These are phyloP conservation scores for Urocynchramus pylzowi DNA, from an alignment of 2,113 vertebrate species.

Conservation along the genomic window DNA sequence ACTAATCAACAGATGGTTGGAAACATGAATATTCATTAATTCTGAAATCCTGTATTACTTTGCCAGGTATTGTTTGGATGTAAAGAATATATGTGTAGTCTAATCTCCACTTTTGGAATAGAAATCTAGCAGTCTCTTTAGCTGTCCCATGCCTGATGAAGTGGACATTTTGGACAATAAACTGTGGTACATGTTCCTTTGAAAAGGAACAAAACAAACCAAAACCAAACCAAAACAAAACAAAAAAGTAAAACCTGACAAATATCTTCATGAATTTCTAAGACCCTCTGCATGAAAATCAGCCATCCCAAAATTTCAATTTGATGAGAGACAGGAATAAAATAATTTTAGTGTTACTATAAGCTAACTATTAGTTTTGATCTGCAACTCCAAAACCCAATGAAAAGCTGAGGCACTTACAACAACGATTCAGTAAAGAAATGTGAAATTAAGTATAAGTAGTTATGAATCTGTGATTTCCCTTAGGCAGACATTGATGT, in stretches of 20 bases:
- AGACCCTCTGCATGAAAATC: background rate
- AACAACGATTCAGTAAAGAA: background rate
- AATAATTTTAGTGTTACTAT: background rate
- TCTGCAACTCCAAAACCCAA: background rate
- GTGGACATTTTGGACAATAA: background rate
- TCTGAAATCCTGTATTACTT: background rate
- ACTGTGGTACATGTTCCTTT: background rate
- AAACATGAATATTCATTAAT: slow-evolving; percentile 24
- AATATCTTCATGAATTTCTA: background rate
- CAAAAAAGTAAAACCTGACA: background rate
- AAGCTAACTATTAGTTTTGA: background rate
- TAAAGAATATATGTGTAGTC: background rate
- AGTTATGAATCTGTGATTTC: background rate
- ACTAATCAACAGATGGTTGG: slow-evolving; percentile 38
- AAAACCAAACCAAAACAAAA: too few species aligned
- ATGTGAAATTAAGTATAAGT: background rate
- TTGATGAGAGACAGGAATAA: background rate
- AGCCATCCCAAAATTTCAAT: background rate
- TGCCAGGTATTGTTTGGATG: background rate
- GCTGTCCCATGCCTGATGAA: background rate
- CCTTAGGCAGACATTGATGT: background rate
- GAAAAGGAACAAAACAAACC: background rate
- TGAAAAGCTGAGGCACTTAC: background rate
- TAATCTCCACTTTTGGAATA: background rate
- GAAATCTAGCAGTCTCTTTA: background rate